A percentile compares a stretch with the other conserved stretches of the same genome.
phyloP scores from a whole-genome alignment of 2,113 vertebrate genomes.

The Mirounga angustirostris region DNA sequence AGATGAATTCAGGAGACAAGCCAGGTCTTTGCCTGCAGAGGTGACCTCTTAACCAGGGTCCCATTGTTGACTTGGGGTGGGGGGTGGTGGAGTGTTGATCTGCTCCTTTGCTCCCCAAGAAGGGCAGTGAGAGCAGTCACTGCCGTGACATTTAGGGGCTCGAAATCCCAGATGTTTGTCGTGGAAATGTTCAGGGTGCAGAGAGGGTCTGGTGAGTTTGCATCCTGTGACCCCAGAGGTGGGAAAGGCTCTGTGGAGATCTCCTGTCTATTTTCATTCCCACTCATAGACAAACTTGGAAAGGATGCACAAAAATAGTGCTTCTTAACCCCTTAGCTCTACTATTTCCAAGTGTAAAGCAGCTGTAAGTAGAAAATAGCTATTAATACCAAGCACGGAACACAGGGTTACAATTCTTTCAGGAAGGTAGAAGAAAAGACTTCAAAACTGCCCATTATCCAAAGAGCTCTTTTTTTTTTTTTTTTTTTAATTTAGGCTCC shows the following conservation, averaged over 20 bases:
- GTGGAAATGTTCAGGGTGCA: not conserved
- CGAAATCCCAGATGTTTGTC: not conserved
- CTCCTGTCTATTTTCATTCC: accelerated
- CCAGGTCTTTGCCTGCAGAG: not conserved
- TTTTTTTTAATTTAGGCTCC: not conserved
- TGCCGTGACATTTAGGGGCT: not conserved
- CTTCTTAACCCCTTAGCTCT: not conserved
- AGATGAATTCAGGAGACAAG: not conserved
- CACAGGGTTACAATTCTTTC: not conserved
- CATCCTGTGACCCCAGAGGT: not conserved
- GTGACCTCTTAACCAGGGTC: not conserved
- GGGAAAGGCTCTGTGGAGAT: not conserved
- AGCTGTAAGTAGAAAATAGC: not conserved
- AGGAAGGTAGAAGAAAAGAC: not conserved
- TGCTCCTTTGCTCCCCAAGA: not conserved
- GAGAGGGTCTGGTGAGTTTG: not conserved
- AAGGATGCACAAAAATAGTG: accelerated
- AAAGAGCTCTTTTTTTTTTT: not conserved
- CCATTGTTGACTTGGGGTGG: accelerated
- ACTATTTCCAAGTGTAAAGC: not conserved
- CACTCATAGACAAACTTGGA: not conserved
- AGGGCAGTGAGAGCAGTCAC: no score
- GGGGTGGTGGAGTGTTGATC: accelerated
- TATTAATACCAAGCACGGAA: not conserved
- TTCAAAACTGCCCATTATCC: not conserved